Evolutionary conservation across 2,797 vertebrate species (phyloP), one percentile per base, ranked within the genome.

Genomic region (Phoxinus dragarum): DNA sequence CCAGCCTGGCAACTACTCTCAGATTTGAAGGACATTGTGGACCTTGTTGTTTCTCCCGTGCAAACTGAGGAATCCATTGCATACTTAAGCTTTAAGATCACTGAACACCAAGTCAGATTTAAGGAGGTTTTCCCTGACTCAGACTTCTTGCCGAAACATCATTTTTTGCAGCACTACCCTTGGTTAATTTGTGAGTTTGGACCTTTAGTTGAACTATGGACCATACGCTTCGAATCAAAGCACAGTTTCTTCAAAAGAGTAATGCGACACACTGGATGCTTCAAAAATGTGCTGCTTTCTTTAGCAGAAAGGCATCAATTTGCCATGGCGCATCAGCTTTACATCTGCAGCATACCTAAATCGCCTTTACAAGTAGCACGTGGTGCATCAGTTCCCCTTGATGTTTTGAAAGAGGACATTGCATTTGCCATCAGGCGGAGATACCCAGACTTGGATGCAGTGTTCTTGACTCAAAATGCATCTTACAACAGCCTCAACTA

Each of bases 231-330:
- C 2, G 42, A 44, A 44, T 44, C 10, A 44, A 44, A 44, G 1
- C 42, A 44, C 42, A 88, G 87, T 71, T 89, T 47, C 31, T 76
- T 76, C 49, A 76, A 76, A 34, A 69, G 34, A 16, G 67, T 69
- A 64, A 78, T 61, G 1, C 44, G 86, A 14, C 72, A 90, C 86
- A 87, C 83, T 11, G 84, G 76, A 0, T 87, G 77, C 61, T 90
- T 89, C 44, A 87, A 86, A 87, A 90, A 90, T 80, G 61, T 90
- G 11, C 71, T 89, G 5, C 10, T 71, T 80, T 88, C 84, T 10
- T 66, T 88, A 31, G 73, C 86, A 67, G 12, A 89, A 56, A 88
- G 73, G 68, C 87, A 90, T 78, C 88, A 89, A 81, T 79, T 79
- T 88, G 69, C 88, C 77, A 88, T 76, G 49, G 87, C 87, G 66